Base-by-base conservation (phyloP, 2,113 vertebrate species). In the Chroicocephalus ridibundus region DNA sequence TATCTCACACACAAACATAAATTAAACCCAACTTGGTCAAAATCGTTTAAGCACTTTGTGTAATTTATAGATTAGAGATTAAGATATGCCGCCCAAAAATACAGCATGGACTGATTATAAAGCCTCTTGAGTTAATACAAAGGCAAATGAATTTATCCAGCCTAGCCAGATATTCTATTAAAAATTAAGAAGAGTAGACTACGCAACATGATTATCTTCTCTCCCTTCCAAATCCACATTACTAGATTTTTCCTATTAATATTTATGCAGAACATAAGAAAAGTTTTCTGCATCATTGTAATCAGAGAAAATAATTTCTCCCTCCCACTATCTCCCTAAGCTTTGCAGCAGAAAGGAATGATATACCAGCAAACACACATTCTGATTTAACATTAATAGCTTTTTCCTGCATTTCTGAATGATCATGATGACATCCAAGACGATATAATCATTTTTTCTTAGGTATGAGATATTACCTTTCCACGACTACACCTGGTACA, bases 251-350 rank as follows among this genome's bases (percentile, higher is more conserved):
- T 58, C 64, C 60, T 55, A 96, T 94, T 94, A 97, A 91, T 96
- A 96, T 94, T 96, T 89, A 95, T 79, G 90, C 13, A 82, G 70
- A 77, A 84, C 10, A 62, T 36, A 87, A 46, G 36, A 58, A 88
- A 96, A 90, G 57, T 86, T 78, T 96, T 91, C 80, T 95, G 66
- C 74, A 94, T 91, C 71, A 86, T 38, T 9, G 4, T 93, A 91
- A 97, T 91, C 94, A 97, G 62, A 92, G 80, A 85, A 97, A 97
- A 94, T 71, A 86, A 77, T 89, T 92, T 72, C 31, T 13, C 55
- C 40, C 52, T 92, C 55, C 26, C 34, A 51, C 58, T 49, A 84
- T 52, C 68, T 61, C 79, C 27, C 19, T 72, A 81, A 82, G 74
- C 79, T 88, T 88, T 92, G 64, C 55, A 91, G 75, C 62, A 95